phyloP scores from a whole-genome alignment of 1,140 invertebrate genomes.

The Papilio dardanus region DNA sequence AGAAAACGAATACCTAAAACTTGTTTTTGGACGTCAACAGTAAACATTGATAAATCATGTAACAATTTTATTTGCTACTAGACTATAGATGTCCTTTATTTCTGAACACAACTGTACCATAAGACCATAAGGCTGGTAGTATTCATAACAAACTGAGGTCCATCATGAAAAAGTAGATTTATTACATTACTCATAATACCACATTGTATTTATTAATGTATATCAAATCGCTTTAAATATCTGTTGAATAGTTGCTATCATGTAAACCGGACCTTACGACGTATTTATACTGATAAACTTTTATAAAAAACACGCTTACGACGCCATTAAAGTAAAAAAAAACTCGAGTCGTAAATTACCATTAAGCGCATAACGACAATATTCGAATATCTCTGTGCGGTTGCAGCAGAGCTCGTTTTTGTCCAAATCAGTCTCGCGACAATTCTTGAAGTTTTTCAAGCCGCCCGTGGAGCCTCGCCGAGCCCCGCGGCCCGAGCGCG shows the following conservation, averaged over 20 bases:
- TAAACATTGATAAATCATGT: neutral
- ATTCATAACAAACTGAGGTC: neutral
- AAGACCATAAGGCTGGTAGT: neutral
- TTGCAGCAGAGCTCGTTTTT: conserved; percentile 20
- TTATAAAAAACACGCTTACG: neutral
- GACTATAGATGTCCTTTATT: neutral
- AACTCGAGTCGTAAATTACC: conserved; percentile 24
- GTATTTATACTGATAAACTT: conserved; percentile 7
- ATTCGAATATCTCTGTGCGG: neutral
- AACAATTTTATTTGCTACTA: neutral
- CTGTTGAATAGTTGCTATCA: neutral
- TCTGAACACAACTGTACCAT: neutral
- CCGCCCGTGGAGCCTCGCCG: neutral
- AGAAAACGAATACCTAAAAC: neutral
- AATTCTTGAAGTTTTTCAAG: conserved; percentile 23
- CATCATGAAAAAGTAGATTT: neutral
- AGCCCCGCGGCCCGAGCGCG: neutral
- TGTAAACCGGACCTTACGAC: conserved; percentile 8
- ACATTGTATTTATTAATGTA: neutral
- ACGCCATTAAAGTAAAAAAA: conserved; percentile 7
- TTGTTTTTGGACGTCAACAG: neutral
- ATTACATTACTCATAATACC: neutral
- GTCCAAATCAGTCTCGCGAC: conserved; percentile 19
- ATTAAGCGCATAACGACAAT: conserved; percentile 32
- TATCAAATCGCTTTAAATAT: neutral